phyloP scores from a whole-genome alignment of 2,888 invertebrate species.

The Crocallis elinguaria region DNA sequence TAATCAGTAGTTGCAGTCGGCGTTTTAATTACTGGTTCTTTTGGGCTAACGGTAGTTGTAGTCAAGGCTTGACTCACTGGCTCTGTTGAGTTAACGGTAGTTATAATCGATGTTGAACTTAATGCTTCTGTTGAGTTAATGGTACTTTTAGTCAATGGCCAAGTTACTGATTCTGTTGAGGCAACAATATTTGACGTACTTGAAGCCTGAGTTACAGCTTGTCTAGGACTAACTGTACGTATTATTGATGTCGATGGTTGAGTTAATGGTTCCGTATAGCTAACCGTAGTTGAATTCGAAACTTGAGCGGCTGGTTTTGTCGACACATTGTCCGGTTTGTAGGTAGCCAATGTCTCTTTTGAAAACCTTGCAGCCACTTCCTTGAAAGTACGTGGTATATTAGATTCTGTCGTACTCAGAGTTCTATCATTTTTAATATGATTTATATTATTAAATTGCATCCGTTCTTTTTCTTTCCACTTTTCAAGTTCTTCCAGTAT shows the following conservation, averaged over 20 bases:
- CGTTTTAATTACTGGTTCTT: not conserved
- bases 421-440: not conserved
- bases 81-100: not conserved
- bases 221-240: too few species aligned
- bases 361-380: slow-evolving; percentile 26
- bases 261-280: not conserved
- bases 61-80: not conserved
- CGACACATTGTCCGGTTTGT: not conserved
- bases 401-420: slow-evolving; percentile 2
- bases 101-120: too few species aligned
- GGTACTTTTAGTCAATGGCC: not conserved
- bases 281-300: not conserved
- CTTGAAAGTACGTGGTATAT: slow-evolving; percentile 34
- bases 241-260: too few species aligned
- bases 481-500: slow-evolving; percentile 41
- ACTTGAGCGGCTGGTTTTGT: not conserved
- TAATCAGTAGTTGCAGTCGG: not conserved
- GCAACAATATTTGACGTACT: not conserved
- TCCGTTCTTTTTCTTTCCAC: slow-evolving; percentile 45
- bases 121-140: too few species aligned
- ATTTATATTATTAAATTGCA: slow-evolving; percentile 32
- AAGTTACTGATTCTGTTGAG: not conserved
- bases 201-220: not conserved
- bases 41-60: not conserved
- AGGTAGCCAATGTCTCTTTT: not conserved